phyloP scores from a whole-genome alignment of 2,888 invertebrate genomes.

The Volucella zonaria region DNA sequence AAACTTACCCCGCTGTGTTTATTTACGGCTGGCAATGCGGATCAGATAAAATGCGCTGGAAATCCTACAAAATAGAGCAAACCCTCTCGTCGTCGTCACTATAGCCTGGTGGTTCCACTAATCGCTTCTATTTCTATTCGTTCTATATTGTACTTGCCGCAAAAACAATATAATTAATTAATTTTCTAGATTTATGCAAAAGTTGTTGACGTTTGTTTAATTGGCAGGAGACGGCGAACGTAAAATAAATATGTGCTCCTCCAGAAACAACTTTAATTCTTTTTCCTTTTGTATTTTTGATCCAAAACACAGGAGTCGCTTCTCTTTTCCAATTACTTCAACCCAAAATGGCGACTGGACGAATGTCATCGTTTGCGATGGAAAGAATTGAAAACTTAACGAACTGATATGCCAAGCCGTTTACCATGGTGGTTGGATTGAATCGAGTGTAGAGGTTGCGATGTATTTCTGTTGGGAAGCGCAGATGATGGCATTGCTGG shows the following conservation, averaged over 20 bases:
- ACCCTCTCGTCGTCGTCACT: slow-evolving; percentile 13
- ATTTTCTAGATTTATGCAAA: slow-evolving; percentile 5
- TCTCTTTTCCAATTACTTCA: slow-evolving; percentile 72
- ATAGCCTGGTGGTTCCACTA: slow-evolving; percentile 14
- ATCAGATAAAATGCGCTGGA: slow-evolving; percentile 14
- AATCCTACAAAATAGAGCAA: slow-evolving; percentile 15
- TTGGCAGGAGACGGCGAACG: slow-evolving; percentile 4
- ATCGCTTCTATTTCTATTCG: not conserved
- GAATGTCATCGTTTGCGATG: slow-evolving; percentile 65
- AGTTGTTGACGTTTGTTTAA: slow-evolving; percentile 32
- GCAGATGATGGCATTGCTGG: slow-evolving; percentile 45
- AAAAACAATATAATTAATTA: not conserved
- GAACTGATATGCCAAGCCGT: slow-evolving; percentile 60
- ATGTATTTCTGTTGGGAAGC: slow-evolving; percentile 61
- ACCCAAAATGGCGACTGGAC: slow-evolving; percentile 72
- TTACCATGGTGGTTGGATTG: slow-evolving; percentile 68
- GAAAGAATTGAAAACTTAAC: slow-evolving; percentile 61
- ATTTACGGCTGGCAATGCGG: slow-evolving; percentile 9
- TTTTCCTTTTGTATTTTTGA: slow-evolving; percentile 63
- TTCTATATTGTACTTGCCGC: slow-evolving; percentile 2
- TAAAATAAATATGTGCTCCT: slow-evolving; percentile 24
- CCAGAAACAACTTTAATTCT: slow-evolving; percentile 4
- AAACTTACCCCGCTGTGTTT: slow-evolving; percentile 31
- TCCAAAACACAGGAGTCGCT: slow-evolving; percentile 71
- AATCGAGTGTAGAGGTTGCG: slow-evolving; percentile 55